Conservation (phyloP, 1,140 invertebrate species). For the Drosophila elegans region DNA sequence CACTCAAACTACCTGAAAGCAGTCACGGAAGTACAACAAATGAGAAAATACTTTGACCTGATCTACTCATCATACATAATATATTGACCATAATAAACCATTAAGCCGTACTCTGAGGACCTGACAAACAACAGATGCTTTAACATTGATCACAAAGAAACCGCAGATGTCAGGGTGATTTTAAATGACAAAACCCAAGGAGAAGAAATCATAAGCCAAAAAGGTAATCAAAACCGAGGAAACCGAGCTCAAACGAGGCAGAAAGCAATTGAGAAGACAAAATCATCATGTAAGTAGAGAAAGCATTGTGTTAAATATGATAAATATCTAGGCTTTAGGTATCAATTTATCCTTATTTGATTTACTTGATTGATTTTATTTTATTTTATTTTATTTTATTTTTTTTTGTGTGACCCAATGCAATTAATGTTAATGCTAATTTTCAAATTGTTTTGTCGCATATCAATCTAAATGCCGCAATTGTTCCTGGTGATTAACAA, state of each 20-base stretch:
- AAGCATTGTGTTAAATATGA: background rate
- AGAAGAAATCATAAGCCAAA: background rate
- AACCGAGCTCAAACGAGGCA: background rate
- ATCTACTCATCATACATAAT: slow-evolving; percentile 4
- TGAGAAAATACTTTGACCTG: background rate
- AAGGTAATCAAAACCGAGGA: slow-evolving; percentile 6
- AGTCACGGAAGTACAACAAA: slow-evolving; percentile 11
- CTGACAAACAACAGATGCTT: slow-evolving; percentile 19
- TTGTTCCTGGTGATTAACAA: slow-evolving; percentile 20
- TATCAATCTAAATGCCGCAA: slow-evolving; percentile 3
- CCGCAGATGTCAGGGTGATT: background rate
- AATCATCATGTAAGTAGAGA: slow-evolving; percentile 24
- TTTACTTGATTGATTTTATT: background rate
- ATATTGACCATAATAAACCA: background rate
- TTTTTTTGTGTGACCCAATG: background rate
- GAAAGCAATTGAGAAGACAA: background rate
- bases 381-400: background rate
- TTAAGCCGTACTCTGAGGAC: background rate
- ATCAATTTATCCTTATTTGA: background rate
- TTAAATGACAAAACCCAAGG: slow-evolving; percentile 18
- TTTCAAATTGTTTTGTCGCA: slow-evolving; percentile 5
- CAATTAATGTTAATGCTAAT: slow-evolving; percentile 16
- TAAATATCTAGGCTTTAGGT: background rate
- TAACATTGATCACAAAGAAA: slow-evolving; percentile 10
- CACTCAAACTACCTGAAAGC: slow-evolving; percentile 27